These are phyloP conservation scores for Phocides pigmalion DNA, from an alignment of 1,140 invertebrate species.

Conservation along the genomic window DNA sequence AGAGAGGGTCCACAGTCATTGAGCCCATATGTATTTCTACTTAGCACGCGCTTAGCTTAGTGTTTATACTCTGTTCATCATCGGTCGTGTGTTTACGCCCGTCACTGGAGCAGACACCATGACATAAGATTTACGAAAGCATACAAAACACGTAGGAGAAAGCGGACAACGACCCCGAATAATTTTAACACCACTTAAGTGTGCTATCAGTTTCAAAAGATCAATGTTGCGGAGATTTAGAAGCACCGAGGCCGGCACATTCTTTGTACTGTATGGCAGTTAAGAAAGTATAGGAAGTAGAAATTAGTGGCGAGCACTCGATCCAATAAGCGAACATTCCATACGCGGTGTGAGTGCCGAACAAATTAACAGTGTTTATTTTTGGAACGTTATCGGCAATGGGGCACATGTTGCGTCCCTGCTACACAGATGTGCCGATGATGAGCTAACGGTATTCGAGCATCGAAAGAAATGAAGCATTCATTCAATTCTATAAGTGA, in stretches of 20 bases:
- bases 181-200: slow-evolving; percentile 50
- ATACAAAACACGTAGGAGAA: slow-evolving; percentile 57
- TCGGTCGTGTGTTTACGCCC: slow-evolving; percentile 21
- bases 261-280: slow-evolving; percentile 35
- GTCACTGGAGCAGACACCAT: slow-evolving; percentile 33
- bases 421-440: slow-evolving; percentile 58
- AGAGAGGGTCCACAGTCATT: slow-evolving; percentile 14
- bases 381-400: slow-evolving; percentile 65
- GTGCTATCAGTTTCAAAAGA: slow-evolving; percentile 50
- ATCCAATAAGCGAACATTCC: slow-evolving; percentile 48
- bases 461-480: slow-evolving; percentile 38
- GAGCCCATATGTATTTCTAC: slow-evolving; percentile 28
- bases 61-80: slow-evolving; percentile 7
- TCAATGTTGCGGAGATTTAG: slow-evolving; percentile 28
- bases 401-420: slow-evolving; percentile 50
- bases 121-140: slow-evolving; percentile 61
- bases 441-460: slow-evolving; percentile 45
- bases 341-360: slow-evolving; percentile 51
- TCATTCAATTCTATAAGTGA: slow-evolving; percentile 37
- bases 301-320: slow-evolving; percentile 6
- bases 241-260: slow-evolving; percentile 32
- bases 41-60: neutral
- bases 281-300: slow-evolving; percentile 18
- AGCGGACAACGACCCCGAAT: slow-evolving; percentile 64
- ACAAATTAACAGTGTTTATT: slow-evolving; percentile 67